Conservation (phyloP, 30 jellyfish, hydroid and myxozoan species). For the Hydractinia symbiolongicarpus region DNA sequence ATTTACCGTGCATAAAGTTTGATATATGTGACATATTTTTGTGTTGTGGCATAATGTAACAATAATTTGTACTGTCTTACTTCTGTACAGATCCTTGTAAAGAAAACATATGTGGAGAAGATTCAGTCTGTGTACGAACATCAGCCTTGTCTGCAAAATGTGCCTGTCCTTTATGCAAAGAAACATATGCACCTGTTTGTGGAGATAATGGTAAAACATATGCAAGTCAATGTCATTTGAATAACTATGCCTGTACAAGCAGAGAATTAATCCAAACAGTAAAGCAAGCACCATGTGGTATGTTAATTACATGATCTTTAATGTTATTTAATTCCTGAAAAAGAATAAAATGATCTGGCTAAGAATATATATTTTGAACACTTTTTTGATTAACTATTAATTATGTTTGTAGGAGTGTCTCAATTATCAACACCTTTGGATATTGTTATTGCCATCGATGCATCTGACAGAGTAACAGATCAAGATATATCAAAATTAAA, state of each 20-base stretch:
- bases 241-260: slow-evolving; percentile 41
- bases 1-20: too few species aligned
- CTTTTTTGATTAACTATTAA: too few species aligned
- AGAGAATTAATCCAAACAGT: slow-evolving; percentile 7
- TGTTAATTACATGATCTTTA: not conserved
- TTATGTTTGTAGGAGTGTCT: too few species aligned
- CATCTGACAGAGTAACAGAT: slow-evolving; percentile 51
- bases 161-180: slow-evolving; percentile 60
- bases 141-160: slow-evolving; percentile 36
- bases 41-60: too few species aligned
- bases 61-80: too few species aligned
- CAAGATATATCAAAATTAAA: slow-evolving; percentile 38
- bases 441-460: slow-evolving; percentile 46
- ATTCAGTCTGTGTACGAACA: slow-evolving; percentile 1
- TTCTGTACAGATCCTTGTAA: not conserved
- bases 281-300: slow-evolving; percentile 59
- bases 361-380: too few species aligned
- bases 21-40: too few species aligned
- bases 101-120: not conserved
- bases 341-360: too few species aligned
- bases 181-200: slow-evolving; percentile 51
- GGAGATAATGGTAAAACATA: slow-evolving; percentile 67
- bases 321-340: too few species aligned
- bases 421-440: not conserved
- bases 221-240: slow-evolving; percentile 78